phyloP scores from a whole-genome alignment of 1,140 invertebrate species.

The Meteorus sp. region DNA sequence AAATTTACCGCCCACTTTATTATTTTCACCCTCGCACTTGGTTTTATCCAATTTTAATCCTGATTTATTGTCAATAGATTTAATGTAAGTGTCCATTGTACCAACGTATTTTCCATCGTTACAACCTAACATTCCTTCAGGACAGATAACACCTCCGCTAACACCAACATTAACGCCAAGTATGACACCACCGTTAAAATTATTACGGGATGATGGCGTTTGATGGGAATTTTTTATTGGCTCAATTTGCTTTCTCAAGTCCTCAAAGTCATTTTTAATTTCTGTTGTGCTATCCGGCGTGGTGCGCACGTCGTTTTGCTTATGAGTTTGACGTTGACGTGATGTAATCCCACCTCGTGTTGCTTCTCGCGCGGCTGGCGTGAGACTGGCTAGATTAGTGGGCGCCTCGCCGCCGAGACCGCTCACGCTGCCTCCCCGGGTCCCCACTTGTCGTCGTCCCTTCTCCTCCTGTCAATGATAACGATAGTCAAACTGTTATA shows the following conservation, averaged over 20 bases:
- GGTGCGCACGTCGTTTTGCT: slow-evolving; percentile 10
- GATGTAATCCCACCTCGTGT: slow-evolving; percentile 35
- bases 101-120: slow-evolving; percentile 38
- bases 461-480: slow-evolving; percentile 53
- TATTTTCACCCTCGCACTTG: slow-evolving; percentile 25
- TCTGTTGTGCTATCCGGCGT: slow-evolving; percentile 14
- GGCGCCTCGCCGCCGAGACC: slow-evolving; percentile 47
- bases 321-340: slow-evolving; percentile 30
- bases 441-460: slow-evolving; percentile 39
- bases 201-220: neutral
- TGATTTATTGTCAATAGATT: slow-evolving; percentile 42
- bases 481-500: slow-evolving; percentile 24
- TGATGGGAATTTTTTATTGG: slow-evolving; percentile 1
- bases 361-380: slow-evolving; percentile 54
- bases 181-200: slow-evolving; percentile 25
- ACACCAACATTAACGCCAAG: slow-evolving; percentile 21
- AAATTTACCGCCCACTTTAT: slow-evolving; percentile 29
- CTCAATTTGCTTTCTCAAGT: slow-evolving; percentile 13
- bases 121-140: slow-evolving; percentile 24
- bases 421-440: slow-evolving; percentile 35
- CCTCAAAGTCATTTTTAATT: slow-evolving; percentile 25
- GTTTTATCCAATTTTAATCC: slow-evolving; percentile 44
- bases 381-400: slow-evolving; percentile 55
- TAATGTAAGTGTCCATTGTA: slow-evolving; percentile 41
- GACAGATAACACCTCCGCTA: slow-evolving; percentile 25